Evolutionary conservation across 2,113 vertebrate species (phyloP).

Genomic region (Phalacrocorax brasilianus): DNA sequence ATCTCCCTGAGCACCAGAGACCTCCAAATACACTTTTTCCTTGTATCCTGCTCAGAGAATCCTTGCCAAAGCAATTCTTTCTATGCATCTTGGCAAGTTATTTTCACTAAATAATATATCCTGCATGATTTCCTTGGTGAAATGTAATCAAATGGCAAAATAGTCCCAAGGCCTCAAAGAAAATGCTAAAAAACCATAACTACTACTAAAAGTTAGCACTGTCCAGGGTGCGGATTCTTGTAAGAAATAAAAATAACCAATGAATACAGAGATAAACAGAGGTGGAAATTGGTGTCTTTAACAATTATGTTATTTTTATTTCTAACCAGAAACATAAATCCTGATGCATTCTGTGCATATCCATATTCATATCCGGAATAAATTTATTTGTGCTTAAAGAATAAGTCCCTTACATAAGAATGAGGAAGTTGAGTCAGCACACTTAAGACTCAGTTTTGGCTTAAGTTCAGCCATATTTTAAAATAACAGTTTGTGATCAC

Average conservation of each 20-base stretch:
- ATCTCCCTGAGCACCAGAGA: background rate
- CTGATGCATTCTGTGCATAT: background rate
- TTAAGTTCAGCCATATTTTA: background rate
- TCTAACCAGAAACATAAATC: slow-evolving; percentile 2
- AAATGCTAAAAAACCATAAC: background rate
- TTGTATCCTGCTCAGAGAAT: background rate
- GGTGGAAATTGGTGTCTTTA: background rate
- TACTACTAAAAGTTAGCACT: background rate
- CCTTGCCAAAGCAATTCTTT: background rate
- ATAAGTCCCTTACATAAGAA: background rate
- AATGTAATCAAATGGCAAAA: background rate
- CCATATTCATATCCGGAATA: background rate
- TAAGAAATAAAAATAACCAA: background rate
- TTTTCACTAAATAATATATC: background rate
- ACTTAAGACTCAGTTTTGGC: background rate
- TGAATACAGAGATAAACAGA: background rate
- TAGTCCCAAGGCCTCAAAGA: background rate
- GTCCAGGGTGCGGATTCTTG: background rate
- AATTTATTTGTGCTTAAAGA: background rate
- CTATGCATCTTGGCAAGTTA: background rate
- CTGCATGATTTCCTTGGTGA: background rate
- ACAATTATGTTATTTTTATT: background rate
- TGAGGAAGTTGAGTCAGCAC: background rate
- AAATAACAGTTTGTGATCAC: background rate
- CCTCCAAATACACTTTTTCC: background rate